phyloP scores from a whole-genome alignment of 2,797 vertebrate species.

The Gallinago nigripennis region DNA sequence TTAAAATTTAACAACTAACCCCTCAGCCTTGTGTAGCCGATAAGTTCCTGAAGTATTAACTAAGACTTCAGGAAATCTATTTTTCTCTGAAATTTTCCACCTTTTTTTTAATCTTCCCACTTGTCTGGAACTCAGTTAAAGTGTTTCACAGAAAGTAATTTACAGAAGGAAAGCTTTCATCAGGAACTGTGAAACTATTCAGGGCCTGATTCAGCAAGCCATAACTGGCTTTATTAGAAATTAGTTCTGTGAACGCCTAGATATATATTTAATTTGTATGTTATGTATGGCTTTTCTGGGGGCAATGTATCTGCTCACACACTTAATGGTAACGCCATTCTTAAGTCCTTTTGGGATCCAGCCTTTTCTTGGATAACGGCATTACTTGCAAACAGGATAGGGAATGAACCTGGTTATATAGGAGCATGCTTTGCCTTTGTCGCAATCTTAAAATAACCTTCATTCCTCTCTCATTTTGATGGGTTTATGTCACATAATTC shows the following conservation, averaged over 20 bases:
- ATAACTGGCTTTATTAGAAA: neutral
- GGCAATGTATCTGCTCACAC: neutral
- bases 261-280: neutral
- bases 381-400: neutral
- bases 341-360: neutral
- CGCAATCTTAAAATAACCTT: neutral
- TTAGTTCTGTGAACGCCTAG: neutral
- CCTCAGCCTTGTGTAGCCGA: neutral
- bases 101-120: neutral
- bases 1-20: neutral
- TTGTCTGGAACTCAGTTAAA: slow-evolving; percentile 8
- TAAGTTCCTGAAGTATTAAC: neutral
- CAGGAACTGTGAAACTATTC: neutral
- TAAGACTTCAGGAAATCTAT: neutral
- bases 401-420: neutral
- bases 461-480: neutral
- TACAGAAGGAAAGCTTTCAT: neutral
- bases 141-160: slow-evolving; percentile 20
- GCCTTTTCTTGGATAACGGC: neutral
- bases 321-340: neutral
- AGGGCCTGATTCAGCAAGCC: neutral
- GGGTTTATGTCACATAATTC: neutral
- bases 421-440: neutral
- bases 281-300: neutral
- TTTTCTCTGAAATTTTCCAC: slow-evolving; percentile 15